Conservation (phyloP, 2,797 vertebrate genomes). For the Danio aesculapii region DNA sequence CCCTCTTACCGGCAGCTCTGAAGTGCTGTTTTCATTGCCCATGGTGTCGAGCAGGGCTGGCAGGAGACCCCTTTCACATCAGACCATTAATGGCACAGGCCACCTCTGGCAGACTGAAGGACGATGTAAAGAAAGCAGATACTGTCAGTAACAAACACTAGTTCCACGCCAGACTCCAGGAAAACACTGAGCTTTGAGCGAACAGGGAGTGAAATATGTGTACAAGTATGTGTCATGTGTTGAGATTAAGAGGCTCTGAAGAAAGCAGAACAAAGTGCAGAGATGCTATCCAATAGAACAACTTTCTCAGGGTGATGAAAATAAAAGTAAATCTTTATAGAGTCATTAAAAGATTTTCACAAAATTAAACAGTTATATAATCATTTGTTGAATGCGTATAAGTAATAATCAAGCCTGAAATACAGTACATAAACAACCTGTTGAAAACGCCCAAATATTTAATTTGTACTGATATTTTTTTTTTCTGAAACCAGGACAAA, state of each 20-base stretch:
- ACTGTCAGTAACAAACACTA: slow-evolving; percentile 28
- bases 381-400: not conserved
- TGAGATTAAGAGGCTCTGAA: slow-evolving; percentile 58
- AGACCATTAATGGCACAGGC: slow-evolving; percentile 70
- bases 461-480: not conserved
- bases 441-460: not conserved
- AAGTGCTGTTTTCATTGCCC: slow-evolving; percentile 83
- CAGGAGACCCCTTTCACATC: slow-evolving; percentile 69
- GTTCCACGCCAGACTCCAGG: slow-evolving; percentile 25
- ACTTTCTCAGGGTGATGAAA: slow-evolving; percentile 7
- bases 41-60: slow-evolving; percentile 70
- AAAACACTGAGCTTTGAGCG: slow-evolving; percentile 65
- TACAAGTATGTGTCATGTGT: slow-evolving; percentile 59
- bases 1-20: slow-evolving; percentile 77
- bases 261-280: slow-evolving; percentile 57
- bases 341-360: not conserved
- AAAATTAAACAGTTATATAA: not conserved
- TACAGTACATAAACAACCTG: not conserved
- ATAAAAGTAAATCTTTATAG: not conserved
- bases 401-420: not conserved
- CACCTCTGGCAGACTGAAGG: slow-evolving; percentile 60
- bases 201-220: slow-evolving; percentile 57
- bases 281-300: slow-evolving; percentile 25
- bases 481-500: not conserved
- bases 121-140: slow-evolving; percentile 40